These are phyloP conservation scores for Triplophysa tibetana DNA, from an alignment of 2,113 vertebrate species.

Conservation along the genomic window DNA sequence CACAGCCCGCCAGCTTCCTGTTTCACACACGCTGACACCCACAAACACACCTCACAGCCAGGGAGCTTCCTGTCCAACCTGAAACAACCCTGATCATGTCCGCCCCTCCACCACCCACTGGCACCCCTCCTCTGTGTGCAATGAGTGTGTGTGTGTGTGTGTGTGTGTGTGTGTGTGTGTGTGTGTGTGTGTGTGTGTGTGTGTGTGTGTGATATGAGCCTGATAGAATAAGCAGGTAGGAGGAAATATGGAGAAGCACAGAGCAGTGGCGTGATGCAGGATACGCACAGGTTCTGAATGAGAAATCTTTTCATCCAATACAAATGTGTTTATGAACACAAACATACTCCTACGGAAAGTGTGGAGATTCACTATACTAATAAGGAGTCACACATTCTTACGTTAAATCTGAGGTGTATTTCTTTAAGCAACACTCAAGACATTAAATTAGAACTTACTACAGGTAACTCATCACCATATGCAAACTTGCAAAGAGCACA, in stretches of 20 bases:
- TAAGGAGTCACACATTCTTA: no score
- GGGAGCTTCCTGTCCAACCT: slow-evolving; percentile 55
- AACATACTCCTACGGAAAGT: no score
- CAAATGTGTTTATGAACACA: no score
- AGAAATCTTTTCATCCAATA: not conserved
- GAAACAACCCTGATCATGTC: slow-evolving; percentile 52
- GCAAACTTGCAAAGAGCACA: no score
- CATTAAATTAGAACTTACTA: no score
- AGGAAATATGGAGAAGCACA: slow-evolving; percentile 14
- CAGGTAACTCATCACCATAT: no score
- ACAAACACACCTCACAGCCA: slow-evolving; percentile 21
- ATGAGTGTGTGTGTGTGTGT: slow-evolving; percentile 39
- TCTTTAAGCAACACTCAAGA: no score
- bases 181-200: slow-evolving; percentile 47
- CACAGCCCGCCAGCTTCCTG: slow-evolving; percentile 28
- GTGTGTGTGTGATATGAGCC: slow-evolving; percentile 15
- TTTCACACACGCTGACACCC: slow-evolving; percentile 35
- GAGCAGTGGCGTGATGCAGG: slow-evolving; percentile 5
- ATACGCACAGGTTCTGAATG: not conserved
- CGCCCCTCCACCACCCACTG: slow-evolving; percentile 50
- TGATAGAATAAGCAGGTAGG: slow-evolving; percentile 35
- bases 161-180: no score
- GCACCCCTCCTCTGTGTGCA: slow-evolving; percentile 40
- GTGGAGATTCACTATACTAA: no score
- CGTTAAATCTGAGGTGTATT: no score